phyloP scores from a whole-genome alignment of 2,113 vertebrate genomes.

The Brienomyrus brachyistius region DNA sequence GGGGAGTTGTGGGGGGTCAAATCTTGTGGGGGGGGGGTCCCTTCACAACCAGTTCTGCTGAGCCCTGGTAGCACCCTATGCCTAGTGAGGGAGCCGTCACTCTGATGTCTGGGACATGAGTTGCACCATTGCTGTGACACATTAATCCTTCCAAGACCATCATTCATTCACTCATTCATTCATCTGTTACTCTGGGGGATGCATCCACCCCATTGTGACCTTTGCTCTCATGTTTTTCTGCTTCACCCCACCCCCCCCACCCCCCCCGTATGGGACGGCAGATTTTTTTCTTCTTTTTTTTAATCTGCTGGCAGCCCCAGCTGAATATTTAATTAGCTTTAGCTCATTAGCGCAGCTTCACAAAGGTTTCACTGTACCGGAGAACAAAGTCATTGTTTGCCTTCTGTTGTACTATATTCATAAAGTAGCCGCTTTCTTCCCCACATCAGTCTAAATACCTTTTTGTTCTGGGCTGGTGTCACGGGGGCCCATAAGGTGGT shows the following conservation, averaged over 20 bases:
- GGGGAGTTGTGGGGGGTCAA: neutral
- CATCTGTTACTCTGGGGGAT: neutral
- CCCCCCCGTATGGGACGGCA: neutral
- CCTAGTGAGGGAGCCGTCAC: neutral
- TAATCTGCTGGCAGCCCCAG: neutral
- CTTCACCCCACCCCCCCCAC: neutral
- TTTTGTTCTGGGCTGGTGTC: neutral
- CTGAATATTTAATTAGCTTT: neutral
- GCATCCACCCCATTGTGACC: neutral
- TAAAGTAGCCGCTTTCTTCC: neutral
- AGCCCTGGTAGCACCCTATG: neutral
- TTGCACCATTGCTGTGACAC: neutral
- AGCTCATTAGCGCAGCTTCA: neutral
- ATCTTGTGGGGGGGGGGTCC: too few relatives aligned
- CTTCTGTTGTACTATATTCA: neutral
- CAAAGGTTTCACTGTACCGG: neutral
- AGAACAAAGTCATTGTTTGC: neutral
- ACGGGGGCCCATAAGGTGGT: neutral
- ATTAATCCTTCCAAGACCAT: neutral
- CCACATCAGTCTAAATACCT: neutral
- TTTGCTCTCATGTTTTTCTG: neutral
- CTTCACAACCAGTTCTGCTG: too few relatives aligned
- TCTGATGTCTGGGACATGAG: neutral
- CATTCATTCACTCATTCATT: neutral
- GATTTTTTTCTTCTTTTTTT: neutral